Evolutionary conservation across 2,113 vertebrate species (phyloP).

Genomic region (Pelecanoides urinatrix): DNA sequence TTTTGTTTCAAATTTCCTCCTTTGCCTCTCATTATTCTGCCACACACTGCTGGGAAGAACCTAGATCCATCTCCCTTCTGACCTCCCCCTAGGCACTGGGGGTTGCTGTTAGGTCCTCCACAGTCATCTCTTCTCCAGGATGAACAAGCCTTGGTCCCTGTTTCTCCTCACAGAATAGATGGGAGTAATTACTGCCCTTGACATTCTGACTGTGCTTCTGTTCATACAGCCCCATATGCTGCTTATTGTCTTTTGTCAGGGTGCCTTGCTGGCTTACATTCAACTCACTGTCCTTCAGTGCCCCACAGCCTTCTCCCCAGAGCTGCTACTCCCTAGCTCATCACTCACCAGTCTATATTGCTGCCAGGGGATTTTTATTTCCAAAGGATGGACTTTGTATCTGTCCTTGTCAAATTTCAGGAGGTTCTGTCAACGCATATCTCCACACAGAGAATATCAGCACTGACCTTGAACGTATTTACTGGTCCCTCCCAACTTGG

Average conservation of each 20-base stretch:
- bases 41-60: background rate
- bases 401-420: background rate
- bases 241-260: background rate
- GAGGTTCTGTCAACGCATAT: background rate
- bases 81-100: background rate
- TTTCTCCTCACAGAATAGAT: background rate
- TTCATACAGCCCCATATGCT: background rate
- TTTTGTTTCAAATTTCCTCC: background rate
- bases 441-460: background rate
- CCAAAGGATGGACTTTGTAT: background rate
- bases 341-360: background rate
- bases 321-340: background rate
- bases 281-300: background rate
- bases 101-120: background rate
- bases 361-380: background rate
- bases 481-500: background rate
- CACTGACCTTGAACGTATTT: background rate
- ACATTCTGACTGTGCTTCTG: background rate
- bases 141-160: background rate
- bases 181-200: background rate
- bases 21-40: background rate
- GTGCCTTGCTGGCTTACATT: background rate
- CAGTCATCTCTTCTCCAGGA: background rate
- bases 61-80: background rate
- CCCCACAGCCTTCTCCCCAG: background rate